phyloP scores from a whole-genome alignment of 53 echinoderm and acorn worm species.

The Echinometra lucunter region DNA sequence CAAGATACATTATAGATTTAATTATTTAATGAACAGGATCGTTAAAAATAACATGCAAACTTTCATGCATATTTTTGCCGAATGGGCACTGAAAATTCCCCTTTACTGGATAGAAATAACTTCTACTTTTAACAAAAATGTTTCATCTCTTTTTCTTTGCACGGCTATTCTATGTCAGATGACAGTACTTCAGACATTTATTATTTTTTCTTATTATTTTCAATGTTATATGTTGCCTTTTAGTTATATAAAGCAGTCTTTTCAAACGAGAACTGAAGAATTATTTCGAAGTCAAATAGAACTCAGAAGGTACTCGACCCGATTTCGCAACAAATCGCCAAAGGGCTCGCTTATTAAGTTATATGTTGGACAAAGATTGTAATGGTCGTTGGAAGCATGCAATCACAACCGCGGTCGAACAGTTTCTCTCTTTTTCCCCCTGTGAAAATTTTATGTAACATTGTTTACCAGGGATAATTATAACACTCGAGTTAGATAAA shows the following conservation, averaged over 20 bases:
- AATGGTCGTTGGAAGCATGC: not conserved
- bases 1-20: no score
- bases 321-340: not conserved
- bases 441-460: not conserved
- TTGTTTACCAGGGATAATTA: not conserved
- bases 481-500: no score
- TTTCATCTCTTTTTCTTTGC: not conserved
- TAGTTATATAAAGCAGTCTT: not conserved
- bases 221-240: not conserved
- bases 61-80: no score
- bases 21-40: no score
- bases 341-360: not conserved
- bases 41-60: no score
- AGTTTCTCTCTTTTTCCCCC: not conserved
- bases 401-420: not conserved
- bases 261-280: not conserved
- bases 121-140: not conserved
- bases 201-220: not conserved
- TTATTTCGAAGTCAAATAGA: not conserved
- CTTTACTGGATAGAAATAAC: not conserved
- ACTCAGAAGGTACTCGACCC: not conserved
- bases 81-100: not conserved
- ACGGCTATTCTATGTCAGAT: not conserved
- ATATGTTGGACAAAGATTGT: not conserved
- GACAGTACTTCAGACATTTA: not conserved